Conservation (phyloP, 2,888 invertebrate species). For the Temnothorax rugatulus region DNA sequence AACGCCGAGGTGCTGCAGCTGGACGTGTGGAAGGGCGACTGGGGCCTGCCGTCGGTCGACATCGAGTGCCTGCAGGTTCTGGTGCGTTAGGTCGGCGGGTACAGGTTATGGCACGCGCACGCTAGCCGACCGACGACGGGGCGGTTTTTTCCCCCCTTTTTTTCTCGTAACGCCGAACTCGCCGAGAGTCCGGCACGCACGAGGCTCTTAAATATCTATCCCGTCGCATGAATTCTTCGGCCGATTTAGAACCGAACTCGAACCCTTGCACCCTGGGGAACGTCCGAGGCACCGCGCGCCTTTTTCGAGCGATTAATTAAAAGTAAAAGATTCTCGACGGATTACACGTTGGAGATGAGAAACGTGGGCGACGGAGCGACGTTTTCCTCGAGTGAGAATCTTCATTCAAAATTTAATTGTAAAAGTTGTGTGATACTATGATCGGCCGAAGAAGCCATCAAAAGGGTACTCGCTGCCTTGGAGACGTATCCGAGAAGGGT, state of each 20-base stretch:
- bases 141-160: not conserved
- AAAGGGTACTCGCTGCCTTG: not conserved
- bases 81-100: slow-evolving; percentile 84
- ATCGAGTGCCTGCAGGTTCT: slow-evolving; percentile 88
- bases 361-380: not conserved
- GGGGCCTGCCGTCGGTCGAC: slow-evolving; percentile 90
- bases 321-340: not conserved
- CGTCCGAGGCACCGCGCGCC: not conserved
- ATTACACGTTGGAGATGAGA: too few species aligned
- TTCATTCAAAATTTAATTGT: not conserved
- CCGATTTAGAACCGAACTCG: not conserved
- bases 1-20: slow-evolving; percentile 81
- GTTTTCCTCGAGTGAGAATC: not conserved
- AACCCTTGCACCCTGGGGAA: not conserved
- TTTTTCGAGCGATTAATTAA: not conserved
- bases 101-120: slow-evolving; percentile 56
- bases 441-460: not conserved
- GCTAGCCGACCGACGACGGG: not conserved
- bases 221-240: not conserved
- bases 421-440: not conserved
- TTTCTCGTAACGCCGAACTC: not conserved
- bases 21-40: slow-evolving; percentile 90
- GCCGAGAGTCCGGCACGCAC: not conserved
- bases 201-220: not conserved
- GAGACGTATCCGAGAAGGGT: not conserved